Evolutionary conservation across 2,888 invertebrate species (phyloP), one percentile per base, ranked within the genome.

Genomic region (Smittia sp.): DNA sequence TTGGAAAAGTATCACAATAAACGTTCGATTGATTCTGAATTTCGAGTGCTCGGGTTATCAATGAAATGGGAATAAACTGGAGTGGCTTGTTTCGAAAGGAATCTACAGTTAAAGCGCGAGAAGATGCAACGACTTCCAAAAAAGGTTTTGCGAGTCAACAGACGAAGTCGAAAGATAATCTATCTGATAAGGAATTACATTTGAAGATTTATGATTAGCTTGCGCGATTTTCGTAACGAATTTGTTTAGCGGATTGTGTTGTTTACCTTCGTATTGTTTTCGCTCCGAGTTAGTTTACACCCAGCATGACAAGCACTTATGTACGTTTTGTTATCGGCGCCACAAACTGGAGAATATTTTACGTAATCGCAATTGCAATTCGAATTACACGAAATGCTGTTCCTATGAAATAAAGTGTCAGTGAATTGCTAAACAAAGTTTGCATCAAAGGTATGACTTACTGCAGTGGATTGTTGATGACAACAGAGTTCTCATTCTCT

Each of bases 281-380:
- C 78, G 9, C 79, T 78, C 52, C 81, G 79, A 75, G 83, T 80
- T 24, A 80, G 80, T 68, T 81, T 85, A 79, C 92, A 92, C 3
- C 93, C 92, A 20, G 92, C 92, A 79, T 91, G 90, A 78, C 93
- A 93, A 3, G 92, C 89, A 0, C 91, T 91, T 77, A 91, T 92
- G 78, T 87, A 92, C 1, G 89, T 89, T 76, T 86, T 85, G 0
- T 86, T 85, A 75, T 87, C 86, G 75, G 86, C 84, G 2, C 88
- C 86, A 78, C 91, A 91, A 0, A 92, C 89, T 0, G 91, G 91
- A 68, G 90, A 88, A 78, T 90, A 91, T 75, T 88, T 87, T 22
- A 89, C 88, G 77, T 87, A 89, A 76, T 89, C 88, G 79, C 91
- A 91, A 75, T 86, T 82, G 78, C 91, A 91, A 75, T 85, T 83